Evolutionary conservation across 2,113 vertebrate species (phyloP), one percentile per base, ranked within the genome.

Genomic region (Cinclus cinclus): DNA sequence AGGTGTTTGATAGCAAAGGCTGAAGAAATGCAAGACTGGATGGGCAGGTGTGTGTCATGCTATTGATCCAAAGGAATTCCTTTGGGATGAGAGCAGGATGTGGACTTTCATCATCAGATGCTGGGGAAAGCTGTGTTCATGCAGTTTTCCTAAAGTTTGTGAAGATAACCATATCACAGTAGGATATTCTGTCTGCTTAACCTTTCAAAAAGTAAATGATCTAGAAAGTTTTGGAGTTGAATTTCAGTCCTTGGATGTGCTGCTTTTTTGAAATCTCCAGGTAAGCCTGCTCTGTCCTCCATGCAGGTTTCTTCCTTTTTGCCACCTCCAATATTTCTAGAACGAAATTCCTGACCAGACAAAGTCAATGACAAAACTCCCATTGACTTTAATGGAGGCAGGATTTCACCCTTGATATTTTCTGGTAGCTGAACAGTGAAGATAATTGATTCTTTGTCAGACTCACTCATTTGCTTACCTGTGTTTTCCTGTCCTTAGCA

Each of bases 401-500:
- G 71, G 68, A 86, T 83, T 94, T 94, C 64, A 91, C 37, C 71
- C 71, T 92, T 52, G 41, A 2, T 71, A 12, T 9, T 14, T 74
- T 84, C 68, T 42, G 37, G 52, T 49, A 63, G 75, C 87, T 78
- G 79, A 88, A 76, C 22, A 65, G 58, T 58, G 55, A 11, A 76
- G 84, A 55, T 76, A 87, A 88, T 47, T 60, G 82, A 79, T 83
- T 89, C 77, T 76, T 91, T 82, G 79, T 81, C 88, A 88, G 42
- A 44, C 56, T 89, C 64, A 35, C 44, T 44, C 68, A 41, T 93
- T 93, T 94, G 42, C 75, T 94, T 91, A 59, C 47, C 27, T n/a
- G 11, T 46, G 42, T 67, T 89, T 74, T 91, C 59, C 33, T 79
- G 35, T 65, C 71, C 76, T 88, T 73, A 77, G 19, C 8, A 31